Evolutionary conservation across 2,888 invertebrate genomes (phyloP), one percentile per base, ranked within the genome.

Genomic region (Xestia rhomboidea): DNA sequence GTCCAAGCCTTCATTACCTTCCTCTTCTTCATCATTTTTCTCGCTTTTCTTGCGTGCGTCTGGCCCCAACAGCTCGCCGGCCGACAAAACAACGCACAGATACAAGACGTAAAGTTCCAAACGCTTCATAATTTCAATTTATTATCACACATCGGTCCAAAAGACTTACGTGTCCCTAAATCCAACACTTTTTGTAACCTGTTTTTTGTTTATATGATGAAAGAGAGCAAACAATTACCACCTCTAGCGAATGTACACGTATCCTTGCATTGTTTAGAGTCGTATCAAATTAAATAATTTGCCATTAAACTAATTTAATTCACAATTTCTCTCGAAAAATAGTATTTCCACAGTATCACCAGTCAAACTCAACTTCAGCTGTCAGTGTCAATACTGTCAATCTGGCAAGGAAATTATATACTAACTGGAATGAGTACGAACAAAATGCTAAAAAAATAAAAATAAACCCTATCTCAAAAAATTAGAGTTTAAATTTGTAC

Each of bases 101-200:
- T 88, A 94, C 83, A 95, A 87, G 80, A 93, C 69, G 72, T 90
- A 92, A 60, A 93, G 82, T 82, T 91, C 91, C 79, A 93, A 91
- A 76, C 91, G 88, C 84, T 88, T 90, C 96, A 96, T 95, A 79
- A 90, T 91, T 83, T 76, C 63, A 77, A 85, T 84, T 86, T 86
- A 67, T 75, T 77, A 74, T 86, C 76, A 88, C 82, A 80, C 89
- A 91, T 90, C 82, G 86, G 87, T 83, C 73, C 54, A 60, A 84
- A 91, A 85, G 89, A 95, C 92, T 95, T 95, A 96, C 95, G 96
- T 95, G 95, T 95, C 94, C 94, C 83, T 91, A 90, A 81, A 69
- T 77, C 72, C 46, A 76, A 82, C 71, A 78, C 63, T 79, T 51
- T 71, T 79, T 76, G 46, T 74, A 67, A 62, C 4, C 41, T 15